phyloP scores from a whole-genome alignment of 2,113 vertebrate genomes.

The Leptodactylus fuscus region DNA sequence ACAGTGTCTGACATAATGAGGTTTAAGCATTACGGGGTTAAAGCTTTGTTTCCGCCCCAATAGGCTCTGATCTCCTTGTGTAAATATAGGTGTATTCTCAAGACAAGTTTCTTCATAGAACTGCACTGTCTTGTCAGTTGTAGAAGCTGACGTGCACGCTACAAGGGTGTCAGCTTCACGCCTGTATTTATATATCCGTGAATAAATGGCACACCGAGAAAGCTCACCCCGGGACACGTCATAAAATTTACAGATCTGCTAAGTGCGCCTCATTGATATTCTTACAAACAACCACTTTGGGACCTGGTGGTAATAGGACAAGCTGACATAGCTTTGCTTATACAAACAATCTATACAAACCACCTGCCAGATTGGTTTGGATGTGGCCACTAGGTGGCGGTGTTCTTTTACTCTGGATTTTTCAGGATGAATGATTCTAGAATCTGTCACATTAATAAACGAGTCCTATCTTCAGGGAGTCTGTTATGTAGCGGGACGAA shows the following conservation, averaged over 20 bases:
- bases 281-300: background rate
- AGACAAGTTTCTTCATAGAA: slow-evolving; percentile 2
- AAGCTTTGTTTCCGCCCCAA: background rate
- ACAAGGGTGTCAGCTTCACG: background rate
- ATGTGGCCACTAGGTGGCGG: background rate
- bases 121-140: background rate
- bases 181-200: slow-evolving; percentile 1
- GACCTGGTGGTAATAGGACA: background rate
- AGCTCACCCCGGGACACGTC: background rate
- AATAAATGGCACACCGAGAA: background rate
- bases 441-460: too few relatives aligned
- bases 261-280: background rate
- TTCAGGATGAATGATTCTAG: background rate
- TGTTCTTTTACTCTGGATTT: background rate
- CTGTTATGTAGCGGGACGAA: too few relatives aligned
- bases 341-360: background rate
- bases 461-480: too few relatives aligned
- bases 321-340: background rate
- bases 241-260: slow-evolving; percentile 28
- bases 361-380: background rate
- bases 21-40: background rate
- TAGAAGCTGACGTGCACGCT: background rate
- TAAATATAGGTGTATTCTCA: slow-evolving; percentile 43
- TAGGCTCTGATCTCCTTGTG: slow-evolving; percentile 17
- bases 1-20: background rate